Evolutionary conservation across 1,140 invertebrate species (phyloP).

Genomic region (Dendroctonus valens): DNA sequence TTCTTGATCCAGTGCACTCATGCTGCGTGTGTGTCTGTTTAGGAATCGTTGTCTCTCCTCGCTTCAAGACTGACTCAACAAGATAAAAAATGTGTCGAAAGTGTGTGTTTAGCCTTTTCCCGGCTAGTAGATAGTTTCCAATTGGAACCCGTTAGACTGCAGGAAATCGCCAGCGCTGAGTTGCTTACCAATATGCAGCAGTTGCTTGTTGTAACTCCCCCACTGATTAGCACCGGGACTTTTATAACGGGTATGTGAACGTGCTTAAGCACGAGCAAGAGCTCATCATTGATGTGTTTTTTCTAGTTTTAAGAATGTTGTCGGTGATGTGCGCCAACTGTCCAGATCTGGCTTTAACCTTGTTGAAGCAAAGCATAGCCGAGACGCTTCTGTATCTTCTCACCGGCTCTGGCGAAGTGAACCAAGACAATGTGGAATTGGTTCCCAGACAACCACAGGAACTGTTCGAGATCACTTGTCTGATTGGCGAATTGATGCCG

Average conservation of each 20-base stretch:
- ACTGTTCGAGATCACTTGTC: conserved; percentile 92
- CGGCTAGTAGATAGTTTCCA: conserved; percentile 96
- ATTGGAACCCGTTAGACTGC: conserved; percentile 82
- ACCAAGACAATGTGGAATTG: conserved; percentile 69
- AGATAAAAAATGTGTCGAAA: conserved; percentile 97
- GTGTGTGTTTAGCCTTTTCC: conserved; percentile 93
- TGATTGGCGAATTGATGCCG: conserved; percentile 96
- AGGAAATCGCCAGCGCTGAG: conserved; percentile 93
- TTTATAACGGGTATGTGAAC: conserved; percentile 72
- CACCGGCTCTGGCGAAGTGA: conserved; percentile 74
- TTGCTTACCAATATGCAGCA: conserved; percentile 91
- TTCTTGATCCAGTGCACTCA: not conserved
- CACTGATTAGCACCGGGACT: conserved; percentile 87
- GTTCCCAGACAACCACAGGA: conserved; percentile 90
- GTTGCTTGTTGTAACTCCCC: conserved; percentile 87
- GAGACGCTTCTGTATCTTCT: conserved; percentile 90
- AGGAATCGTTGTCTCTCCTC: conserved; percentile 81
- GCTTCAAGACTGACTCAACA: conserved; percentile 86
- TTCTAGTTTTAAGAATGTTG: conserved; percentile 83
- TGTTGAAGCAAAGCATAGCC: conserved; percentile 93
- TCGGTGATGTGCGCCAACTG: conserved; percentile 93
- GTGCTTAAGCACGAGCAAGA: too few species aligned
- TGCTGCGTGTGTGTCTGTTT: conserved; percentile 3
- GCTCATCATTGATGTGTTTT: too few species aligned
- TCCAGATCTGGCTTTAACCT: conserved; percentile 85